Evolutionary conservation across 1,140 invertebrate species (phyloP).

Genomic region (Caenorhabditis brenneri): DNA sequence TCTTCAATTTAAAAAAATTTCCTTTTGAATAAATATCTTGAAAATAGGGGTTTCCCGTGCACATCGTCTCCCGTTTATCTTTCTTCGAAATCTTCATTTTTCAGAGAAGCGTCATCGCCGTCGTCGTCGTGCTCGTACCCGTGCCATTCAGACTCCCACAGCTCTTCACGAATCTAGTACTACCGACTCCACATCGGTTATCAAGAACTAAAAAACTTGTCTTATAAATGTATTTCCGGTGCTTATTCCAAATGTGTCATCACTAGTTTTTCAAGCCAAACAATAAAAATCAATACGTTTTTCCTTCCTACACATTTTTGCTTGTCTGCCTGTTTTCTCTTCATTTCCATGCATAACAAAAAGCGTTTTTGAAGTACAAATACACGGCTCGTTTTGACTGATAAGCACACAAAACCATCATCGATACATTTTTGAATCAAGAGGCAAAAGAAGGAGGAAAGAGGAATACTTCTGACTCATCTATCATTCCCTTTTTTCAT

Average conservation of each 20-base stretch:
- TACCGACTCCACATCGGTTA: conserved; percentile 17
- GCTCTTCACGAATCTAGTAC: conserved; percentile 8
- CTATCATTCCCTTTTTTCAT: not conserved
- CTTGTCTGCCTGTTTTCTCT: not conserved
- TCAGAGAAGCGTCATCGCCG: not conserved
- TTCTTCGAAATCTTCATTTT: not conserved
- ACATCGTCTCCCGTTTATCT: too few relatives aligned
- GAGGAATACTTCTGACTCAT: not conserved
- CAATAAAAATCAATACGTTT: not conserved
- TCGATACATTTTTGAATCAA: not conserved
- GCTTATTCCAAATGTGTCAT: not conserved
- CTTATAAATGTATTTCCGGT: not conserved
- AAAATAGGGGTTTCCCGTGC: too few relatives aligned
- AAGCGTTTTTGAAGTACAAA: conserved; percentile 28
- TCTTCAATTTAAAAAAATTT: too few relatives aligned
- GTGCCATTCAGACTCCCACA: not conserved
- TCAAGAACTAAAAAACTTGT: not conserved
- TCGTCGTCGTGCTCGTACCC: not conserved
- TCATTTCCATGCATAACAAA: not conserved
- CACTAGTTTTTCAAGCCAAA: not conserved
- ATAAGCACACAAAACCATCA: conserved; percentile 22
- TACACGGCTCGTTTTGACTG: not conserved
- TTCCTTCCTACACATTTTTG: conserved; percentile 5
- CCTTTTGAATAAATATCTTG: too few relatives aligned
- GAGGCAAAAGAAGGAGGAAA: not conserved